Conservation (phyloP, 1,140 invertebrate species). For the Oscheius sp. region DNA sequence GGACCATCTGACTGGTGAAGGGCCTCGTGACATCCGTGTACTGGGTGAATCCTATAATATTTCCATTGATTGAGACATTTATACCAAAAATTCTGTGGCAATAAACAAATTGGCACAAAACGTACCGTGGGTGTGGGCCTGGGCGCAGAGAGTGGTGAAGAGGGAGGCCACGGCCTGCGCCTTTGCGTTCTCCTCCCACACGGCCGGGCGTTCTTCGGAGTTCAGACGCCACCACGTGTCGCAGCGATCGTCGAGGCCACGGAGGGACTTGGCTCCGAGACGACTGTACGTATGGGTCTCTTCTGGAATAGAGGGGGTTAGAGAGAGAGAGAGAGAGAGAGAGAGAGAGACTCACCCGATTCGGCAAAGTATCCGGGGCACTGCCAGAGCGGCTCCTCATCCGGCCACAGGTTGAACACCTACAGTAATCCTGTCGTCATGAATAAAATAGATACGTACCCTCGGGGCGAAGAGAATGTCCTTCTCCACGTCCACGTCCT, state of each 20-base stretch:
- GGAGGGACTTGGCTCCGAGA: slow-evolving; percentile 31
- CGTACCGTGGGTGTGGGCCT: slow-evolving; percentile 53
- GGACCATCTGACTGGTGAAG: slow-evolving; percentile 51
- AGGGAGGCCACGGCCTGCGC: slow-evolving; percentile 48
- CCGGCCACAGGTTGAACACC: slow-evolving; percentile 52
- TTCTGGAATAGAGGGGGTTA: neutral
- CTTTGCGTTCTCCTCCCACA: slow-evolving; percentile 45
- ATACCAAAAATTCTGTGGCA: neutral
- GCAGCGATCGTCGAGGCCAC: slow-evolving; percentile 7
- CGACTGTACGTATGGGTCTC: slow-evolving; percentile 48
- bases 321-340: neutral
- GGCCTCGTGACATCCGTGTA: slow-evolving; percentile 51
- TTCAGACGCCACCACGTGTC: slow-evolving; percentile 11
- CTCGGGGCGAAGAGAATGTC: slow-evolving; percentile 38
- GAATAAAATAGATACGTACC: neutral
- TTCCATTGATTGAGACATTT: neutral
- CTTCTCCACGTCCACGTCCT: slow-evolving; percentile 22
- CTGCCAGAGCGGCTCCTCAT: slow-evolving; percentile 55
- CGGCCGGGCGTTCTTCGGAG: slow-evolving; percentile 20
- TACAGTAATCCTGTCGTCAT: too few species aligned
- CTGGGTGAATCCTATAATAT: slow-evolving; percentile 53
- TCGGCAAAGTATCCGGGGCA: slow-evolving; percentile 58
- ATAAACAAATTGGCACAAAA: neutral
- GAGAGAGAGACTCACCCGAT: slow-evolving; percentile 8
- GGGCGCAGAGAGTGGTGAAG: slow-evolving; percentile 57